phyloP scores from a whole-genome alignment of 2,888 invertebrate genomes.

The Apodemia duryi region DNA sequence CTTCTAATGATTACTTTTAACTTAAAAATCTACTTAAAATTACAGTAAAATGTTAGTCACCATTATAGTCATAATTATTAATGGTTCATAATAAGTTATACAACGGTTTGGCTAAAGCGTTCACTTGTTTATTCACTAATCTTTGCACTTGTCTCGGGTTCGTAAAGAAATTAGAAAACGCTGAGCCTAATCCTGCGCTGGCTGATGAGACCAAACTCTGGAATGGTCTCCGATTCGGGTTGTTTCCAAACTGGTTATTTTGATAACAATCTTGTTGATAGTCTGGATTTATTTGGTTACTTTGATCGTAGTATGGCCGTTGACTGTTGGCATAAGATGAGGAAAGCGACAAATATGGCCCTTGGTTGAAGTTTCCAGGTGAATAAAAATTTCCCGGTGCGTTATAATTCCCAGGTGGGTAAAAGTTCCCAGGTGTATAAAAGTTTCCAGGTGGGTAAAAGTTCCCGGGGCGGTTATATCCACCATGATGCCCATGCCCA shows the following conservation, averaged over 20 bases:
- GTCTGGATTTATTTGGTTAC: not conserved
- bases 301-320: not conserved
- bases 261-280: constrained; percentile 32
- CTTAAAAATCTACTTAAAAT: too few relatives aligned
- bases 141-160: constrained; percentile 35
- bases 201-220: constrained; percentile 59
- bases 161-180: constrained; percentile 65
- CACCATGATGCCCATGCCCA: constrained; percentile 33
- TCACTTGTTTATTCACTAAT: constrained; percentile 54
- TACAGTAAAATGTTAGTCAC: too few relatives aligned
- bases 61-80: not conserved
- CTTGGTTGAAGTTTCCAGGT: not conserved
- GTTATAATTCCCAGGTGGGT: not conserved
- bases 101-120: constrained; percentile 56
- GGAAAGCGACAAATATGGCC: not conserved
- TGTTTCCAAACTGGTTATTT: constrained; percentile 18
- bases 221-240: constrained; percentile 43
- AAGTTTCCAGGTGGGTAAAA: too few relatives aligned
- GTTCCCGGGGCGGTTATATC: constrained; percentile 17
- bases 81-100: constrained; percentile 53
- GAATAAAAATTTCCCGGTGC: not conserved
- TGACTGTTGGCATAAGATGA: not conserved
- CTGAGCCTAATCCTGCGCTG: constrained; percentile 75
- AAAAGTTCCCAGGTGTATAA: not conserved
- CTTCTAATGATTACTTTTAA: too few relatives aligned